These are phyloP conservation scores for Fissipunctia ypsillon DNA, from an alignment of 2,888 invertebrate genomes.

Conservation along the genomic window DNA sequence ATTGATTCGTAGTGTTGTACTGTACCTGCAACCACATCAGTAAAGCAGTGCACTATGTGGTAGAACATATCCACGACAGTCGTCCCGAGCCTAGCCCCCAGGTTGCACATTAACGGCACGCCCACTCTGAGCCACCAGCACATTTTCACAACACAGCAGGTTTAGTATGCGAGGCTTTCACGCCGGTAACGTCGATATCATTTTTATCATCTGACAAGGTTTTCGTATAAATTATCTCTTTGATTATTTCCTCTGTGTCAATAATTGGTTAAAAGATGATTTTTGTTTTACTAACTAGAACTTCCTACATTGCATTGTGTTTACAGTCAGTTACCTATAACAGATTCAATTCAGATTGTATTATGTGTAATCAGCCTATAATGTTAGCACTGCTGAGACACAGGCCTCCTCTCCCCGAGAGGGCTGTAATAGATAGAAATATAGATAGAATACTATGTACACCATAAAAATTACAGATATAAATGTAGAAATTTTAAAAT, in stretches of 20 bases:
- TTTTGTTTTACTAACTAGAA: not conserved
- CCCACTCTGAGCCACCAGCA: slow-evolving; percentile 87
- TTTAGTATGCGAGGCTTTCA: slow-evolving; percentile 5
- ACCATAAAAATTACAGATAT: too few species aligned
- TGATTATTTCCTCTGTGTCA: slow-evolving; percentile 11
- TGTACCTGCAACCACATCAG: slow-evolving; percentile 83
- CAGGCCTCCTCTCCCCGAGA: too few species aligned
- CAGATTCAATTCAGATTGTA: not conserved
- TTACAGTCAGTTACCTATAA: not conserved
- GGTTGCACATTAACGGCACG: slow-evolving; percentile 82
- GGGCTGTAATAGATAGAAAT: too few species aligned
- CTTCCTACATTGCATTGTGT: not conserved
- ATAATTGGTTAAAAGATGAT: slow-evolving; percentile 1
- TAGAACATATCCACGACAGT: slow-evolving; percentile 78
- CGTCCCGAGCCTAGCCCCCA: slow-evolving; percentile 77
- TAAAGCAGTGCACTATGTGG: slow-evolving; percentile 77
- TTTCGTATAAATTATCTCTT: slow-evolving; percentile 18
- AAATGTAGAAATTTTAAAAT: too few species aligned
- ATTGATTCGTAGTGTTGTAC: not conserved
- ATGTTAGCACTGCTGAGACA: too few species aligned
- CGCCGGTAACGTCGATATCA: slow-evolving; percentile 24
- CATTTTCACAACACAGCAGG: slow-evolving; percentile 72
- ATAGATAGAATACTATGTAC: too few species aligned
- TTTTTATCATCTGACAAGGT: slow-evolving; percentile 34
- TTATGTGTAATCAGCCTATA: too few species aligned